These are phyloP conservation scores for Eulemur mongoz DNA, from an alignment of 2,797 vertebrate species.

Conservation along the genomic window DNA sequence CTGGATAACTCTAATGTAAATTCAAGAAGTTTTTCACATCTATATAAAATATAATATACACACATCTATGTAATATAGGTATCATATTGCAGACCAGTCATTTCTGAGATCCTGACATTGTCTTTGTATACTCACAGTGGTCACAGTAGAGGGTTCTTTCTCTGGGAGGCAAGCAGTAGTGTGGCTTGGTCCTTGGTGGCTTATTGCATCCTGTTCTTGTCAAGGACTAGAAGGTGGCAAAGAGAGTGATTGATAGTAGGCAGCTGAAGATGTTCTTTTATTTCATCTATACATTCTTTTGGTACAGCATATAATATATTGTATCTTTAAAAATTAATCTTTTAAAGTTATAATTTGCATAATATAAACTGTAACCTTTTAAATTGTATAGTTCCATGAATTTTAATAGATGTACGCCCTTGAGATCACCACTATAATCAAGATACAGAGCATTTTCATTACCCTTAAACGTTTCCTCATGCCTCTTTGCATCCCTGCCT, in stretches of 20 bases:
- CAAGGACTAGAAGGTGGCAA: background rate
- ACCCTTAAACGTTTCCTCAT: background rate
- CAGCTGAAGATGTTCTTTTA: background rate
- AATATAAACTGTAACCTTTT: background rate
- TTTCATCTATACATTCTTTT: background rate
- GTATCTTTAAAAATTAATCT: background rate
- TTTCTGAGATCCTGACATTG: background rate
- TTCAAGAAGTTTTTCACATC: background rate
- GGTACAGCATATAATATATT: background rate
- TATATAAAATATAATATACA: background rate
- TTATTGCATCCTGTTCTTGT: background rate
- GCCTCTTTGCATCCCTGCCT: background rate
- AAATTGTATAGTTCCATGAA: background rate
- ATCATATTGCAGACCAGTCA: background rate
- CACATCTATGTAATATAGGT: background rate
- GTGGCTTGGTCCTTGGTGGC: background rate
- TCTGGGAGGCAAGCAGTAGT: background rate
- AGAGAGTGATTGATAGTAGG: background rate
- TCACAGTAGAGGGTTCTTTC: background rate
- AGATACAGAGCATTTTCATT: background rate
- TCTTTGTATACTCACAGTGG: background rate
- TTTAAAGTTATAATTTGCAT: background rate
- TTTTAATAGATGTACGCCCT: background rate
- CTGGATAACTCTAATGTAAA: background rate
- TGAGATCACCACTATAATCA: background rate